phyloP scores from a whole-genome alignment of 1,140 invertebrate genomes.

The Bombyx mandarina region DNA sequence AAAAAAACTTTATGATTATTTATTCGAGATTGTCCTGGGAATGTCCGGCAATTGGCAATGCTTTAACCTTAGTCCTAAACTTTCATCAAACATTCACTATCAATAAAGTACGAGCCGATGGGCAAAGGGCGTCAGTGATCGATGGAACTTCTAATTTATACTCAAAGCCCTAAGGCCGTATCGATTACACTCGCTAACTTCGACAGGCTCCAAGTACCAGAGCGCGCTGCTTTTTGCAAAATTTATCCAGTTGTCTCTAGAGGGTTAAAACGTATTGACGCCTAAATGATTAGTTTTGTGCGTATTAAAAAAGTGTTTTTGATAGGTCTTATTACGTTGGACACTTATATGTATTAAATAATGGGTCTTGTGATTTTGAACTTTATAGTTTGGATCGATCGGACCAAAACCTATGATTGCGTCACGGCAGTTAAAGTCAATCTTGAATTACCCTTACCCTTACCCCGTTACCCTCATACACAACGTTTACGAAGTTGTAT shows the following conservation, averaged over 20 bases:
- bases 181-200: slow-evolving; percentile 57
- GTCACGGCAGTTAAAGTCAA: too few relatives aligned
- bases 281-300: not conserved
- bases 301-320: not conserved
- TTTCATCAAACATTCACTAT: slow-evolving; percentile 54
- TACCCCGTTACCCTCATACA: too few relatives aligned
- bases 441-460: too few relatives aligned
- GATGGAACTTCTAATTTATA: slow-evolving; percentile 66
- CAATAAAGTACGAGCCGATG: slow-evolving; percentile 59
- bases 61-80: slow-evolving; percentile 34
- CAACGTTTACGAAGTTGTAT: too few relatives aligned
- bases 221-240: slow-evolving; percentile 38
- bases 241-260: slow-evolving; percentile 28
- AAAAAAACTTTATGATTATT: too few relatives aligned
- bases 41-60: too few relatives aligned
- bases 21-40: too few relatives aligned
- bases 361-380: too few relatives aligned
- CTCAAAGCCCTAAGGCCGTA: slow-evolving; percentile 63
- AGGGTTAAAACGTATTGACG: slow-evolving; percentile 21
- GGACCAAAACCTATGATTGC: too few relatives aligned
- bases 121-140: slow-evolving; percentile 61
- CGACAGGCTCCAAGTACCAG: slow-evolving; percentile 22
- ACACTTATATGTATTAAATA: too few relatives aligned
- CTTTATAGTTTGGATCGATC: too few relatives aligned
- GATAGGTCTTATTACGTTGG: too few relatives aligned